These are phyloP conservation scores for Ophioninae sp. DNA, from an alignment of 2,888 invertebrate genomes.

Conservation along the genomic window DNA sequence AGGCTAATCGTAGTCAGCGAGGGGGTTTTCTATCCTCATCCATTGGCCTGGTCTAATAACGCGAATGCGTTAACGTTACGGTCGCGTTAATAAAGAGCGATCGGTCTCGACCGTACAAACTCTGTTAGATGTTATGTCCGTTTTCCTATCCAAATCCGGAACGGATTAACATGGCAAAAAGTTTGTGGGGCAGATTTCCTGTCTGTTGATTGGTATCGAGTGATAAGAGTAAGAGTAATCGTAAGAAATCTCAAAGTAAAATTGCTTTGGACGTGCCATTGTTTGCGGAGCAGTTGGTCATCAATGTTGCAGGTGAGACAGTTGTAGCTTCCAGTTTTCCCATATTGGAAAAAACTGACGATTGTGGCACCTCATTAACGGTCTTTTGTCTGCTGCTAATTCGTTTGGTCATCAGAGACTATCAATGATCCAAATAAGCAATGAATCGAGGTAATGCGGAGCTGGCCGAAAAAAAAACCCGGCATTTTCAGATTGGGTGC, in stretches of 20 bases:
- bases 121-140: neutral
- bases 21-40: slow-evolving; percentile 51
- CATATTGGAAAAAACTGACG: neutral
- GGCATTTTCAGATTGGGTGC: neutral
- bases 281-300: neutral
- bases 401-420: neutral
- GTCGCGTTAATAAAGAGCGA: slow-evolving; percentile 60
- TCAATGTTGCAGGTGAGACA: neutral
- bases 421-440: neutral
- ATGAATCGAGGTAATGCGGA: neutral
- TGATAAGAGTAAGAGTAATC: neutral
- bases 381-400: neutral
- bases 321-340: neutral
- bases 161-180: slow-evolving; percentile 19
- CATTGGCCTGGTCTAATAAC: slow-evolving; percentile 45
- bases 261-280: neutral
- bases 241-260: neutral
- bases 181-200: slow-evolving; percentile 28
- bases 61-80: slow-evolving; percentile 56
- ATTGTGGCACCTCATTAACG: neutral
- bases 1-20: slow-evolving; percentile 35
- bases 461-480: neutral
- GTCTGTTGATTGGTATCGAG: neutral
- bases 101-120: slow-evolving; percentile 37
- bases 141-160: slow-evolving; percentile 18